Base-by-base conservation (phyloP, 2,888 invertebrate species). In the Synanthedon myopaeformis region DNA sequence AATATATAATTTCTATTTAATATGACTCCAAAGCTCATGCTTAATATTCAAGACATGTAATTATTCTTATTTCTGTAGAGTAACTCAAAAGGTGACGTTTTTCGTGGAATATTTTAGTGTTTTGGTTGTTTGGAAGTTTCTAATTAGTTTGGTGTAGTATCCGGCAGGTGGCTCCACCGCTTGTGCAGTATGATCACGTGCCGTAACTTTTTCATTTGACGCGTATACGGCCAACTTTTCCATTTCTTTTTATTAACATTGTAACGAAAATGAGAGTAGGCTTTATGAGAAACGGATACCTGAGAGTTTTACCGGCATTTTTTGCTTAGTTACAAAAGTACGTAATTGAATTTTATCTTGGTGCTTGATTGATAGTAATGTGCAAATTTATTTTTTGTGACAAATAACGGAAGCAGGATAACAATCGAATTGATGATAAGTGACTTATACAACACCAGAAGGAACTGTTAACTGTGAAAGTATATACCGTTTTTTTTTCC, bases 121-220 rank as follows among this genome's bases (percentile, higher is more conserved):
- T 84, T 78, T 72, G 80, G 76, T 82, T 84, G 82, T 82, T 78
- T 63, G 72, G 67, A 72, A 85, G 84, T 83, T 85, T 74, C 82
- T 86, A 86, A 86, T 86, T 86, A 86, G 86, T 86, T 86, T 76
- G 67, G 69, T 70, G 72, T 70, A 70, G 61, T 66, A 64, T 63
- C 72, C 67, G 76, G 70, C 80, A 83, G 86, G 82, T 84, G 84
- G 75, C 72, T 65, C 69, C 64, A 58, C 60, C 71, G 76, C 71
- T 74, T 83, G 79, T 69, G 77, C 79, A 87, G 81, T 86, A 85
- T 83, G 75, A 79, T 86, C 86, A 87, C 86, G 86, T 80, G 66
- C 79, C 74, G 82, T 83, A 86, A 87, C 86, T 87, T 87, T 86
- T 85, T 85, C 86, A 84, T 86, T 85, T 85, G 86, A 86, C 81